These are phyloP conservation scores for Endomychus coccineus DNA, from an alignment of 2,888 invertebrate genomes.

Conservation along the genomic window DNA sequence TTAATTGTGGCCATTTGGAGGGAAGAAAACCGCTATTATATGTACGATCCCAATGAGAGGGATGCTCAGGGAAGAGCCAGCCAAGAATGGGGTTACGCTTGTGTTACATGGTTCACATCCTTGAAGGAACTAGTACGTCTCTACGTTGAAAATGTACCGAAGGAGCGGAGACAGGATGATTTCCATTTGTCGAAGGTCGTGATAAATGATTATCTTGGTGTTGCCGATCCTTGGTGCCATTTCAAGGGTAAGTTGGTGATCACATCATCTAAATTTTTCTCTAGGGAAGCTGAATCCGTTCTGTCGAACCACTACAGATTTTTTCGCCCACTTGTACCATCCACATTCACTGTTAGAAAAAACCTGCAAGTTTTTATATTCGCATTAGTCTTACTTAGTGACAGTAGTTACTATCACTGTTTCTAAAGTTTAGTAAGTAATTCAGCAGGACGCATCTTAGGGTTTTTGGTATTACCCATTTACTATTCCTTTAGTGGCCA, in stretches of 20 bases:
- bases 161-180: conserved; percentile 28
- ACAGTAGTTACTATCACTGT: no score
- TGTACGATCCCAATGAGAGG: conserved; percentile 45
- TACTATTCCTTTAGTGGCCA: no score
- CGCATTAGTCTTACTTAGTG: no score
- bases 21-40: conserved; percentile 40
- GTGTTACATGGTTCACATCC: conserved; percentile 38
- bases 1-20: conserved; percentile 41
- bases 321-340: no score
- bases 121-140: conserved; percentile 36
- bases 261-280: no score
- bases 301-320: no score
- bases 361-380: no score
- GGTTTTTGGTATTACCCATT: no score
- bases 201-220: conserved; percentile 33
- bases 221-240: conserved; percentile 37
- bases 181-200: conserved; percentile 38
- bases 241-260: conserved; percentile 38
- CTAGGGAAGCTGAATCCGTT: no score
- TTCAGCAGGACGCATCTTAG: no score
- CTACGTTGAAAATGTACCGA: conserved; percentile 39
- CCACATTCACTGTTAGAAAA: no score
- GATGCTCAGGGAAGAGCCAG: conserved; percentile 32
- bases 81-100: conserved; percentile 34
- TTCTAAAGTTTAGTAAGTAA: no score